Evolutionary conservation across 1,140 invertebrate genomes (phyloP), one percentile per base, ranked within the genome.

Genomic region (Anadara kagoshimensis): DNA sequence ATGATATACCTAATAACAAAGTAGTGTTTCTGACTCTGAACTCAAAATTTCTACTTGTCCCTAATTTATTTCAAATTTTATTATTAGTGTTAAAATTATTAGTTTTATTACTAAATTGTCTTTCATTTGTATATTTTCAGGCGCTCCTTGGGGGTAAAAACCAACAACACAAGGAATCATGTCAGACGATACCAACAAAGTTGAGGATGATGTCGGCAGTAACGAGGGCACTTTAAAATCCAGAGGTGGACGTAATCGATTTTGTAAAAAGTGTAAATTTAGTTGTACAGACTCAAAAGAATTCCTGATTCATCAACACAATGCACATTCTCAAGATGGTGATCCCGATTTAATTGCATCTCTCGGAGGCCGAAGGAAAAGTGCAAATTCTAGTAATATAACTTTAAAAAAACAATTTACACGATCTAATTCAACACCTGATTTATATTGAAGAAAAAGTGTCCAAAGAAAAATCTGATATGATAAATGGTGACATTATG

Each of bases 211-310:
- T 49, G 74, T 51, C n/a, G 54, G 54, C 59, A 56, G 71, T 69
- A 67, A 68, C 43, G 74, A 58, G 41, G 54, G 54, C 59, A 56
- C 68, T 69, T 16, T 64, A 64, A 64, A n/a, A 7, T 36, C 8
- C n/a, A 45, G 53, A 16, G 62, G 67, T 24, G 80, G 75, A 54
- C 71, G 80, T 8, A 76, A 65, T n/a, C 75, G 83, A 54, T 75
- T 79, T 68, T 87, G 85, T 68, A 87, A 84, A 67, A 74, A 80
- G 71, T 87, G 85, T 61, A 75, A 71, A 47, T 87, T 84, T 65
- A 78, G 80, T 22, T 81, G 81, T 63, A 82, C 74, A 29, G 83
- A 86, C 64, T 69, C 79, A 18, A 76, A 75, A n/a, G 84, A 84
- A 64, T 87, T 87, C 61, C 78, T 76, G 18, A 72, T 78, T 59